phyloP scores from a whole-genome alignment of 2,888 invertebrate genomes.

The Hyles lineata region DNA sequence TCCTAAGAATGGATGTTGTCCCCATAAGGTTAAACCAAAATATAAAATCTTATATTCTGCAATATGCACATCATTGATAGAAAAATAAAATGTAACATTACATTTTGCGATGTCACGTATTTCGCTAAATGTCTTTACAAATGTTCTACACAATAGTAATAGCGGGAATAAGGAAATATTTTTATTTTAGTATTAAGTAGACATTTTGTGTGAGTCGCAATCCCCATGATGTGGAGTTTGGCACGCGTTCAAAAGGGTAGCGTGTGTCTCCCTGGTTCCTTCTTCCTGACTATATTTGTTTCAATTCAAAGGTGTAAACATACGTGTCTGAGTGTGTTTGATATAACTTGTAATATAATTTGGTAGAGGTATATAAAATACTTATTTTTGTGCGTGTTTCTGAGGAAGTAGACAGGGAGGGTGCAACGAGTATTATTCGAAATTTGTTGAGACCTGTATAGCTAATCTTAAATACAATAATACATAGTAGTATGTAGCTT shows the following conservation, averaged over 20 bases:
- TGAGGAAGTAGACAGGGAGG: background rate
- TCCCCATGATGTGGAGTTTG: constrained; percentile 14
- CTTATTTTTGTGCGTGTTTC: background rate
- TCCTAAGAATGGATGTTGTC: no score
- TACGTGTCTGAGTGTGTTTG: background rate
- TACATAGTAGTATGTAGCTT: no score
- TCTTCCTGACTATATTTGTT: background rate
- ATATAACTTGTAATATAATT: background rate
- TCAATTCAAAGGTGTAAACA: background rate
- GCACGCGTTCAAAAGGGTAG: constrained; percentile 6
- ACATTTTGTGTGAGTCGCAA: background rate
- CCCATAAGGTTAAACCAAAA: no score
- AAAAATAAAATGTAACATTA: no score
- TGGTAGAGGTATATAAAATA: background rate
- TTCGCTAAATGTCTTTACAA: background rate
- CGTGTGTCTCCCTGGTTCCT: background rate
- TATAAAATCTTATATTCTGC: no score
- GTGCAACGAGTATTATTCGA: no score
- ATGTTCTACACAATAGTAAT: background rate
- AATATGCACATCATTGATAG: no score
- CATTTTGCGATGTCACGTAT: background rate
- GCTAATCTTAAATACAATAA: no score
- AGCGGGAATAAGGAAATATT: background rate
- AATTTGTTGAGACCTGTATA: no score
- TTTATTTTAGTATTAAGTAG: background rate